These are phyloP conservation scores for Pyrgilauda ruficollis DNA, from an alignment of 2,113 vertebrate genomes.

Conservation along the genomic window DNA sequence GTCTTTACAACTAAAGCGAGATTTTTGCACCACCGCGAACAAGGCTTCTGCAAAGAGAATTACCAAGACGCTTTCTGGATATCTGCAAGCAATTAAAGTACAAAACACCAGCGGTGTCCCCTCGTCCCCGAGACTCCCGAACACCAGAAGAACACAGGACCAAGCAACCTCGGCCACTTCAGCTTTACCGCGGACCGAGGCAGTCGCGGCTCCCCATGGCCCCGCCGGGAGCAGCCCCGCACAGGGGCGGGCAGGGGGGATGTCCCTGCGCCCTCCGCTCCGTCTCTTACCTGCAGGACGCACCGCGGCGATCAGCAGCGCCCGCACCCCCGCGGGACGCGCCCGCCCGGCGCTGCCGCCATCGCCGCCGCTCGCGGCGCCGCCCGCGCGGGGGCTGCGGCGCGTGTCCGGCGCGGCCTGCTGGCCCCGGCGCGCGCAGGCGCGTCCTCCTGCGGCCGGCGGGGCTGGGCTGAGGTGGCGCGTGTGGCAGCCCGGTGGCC, in stretches of 20 bases:
- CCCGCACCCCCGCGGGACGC: accelerated
- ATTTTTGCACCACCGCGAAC: background rate
- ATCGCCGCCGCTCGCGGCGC: background rate
- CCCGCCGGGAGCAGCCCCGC: background rate
- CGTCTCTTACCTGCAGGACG: too few species aligned
- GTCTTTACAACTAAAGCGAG: background rate
- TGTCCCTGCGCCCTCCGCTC: background rate
- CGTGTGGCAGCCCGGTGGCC: accelerated
- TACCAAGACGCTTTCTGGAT: accelerated
- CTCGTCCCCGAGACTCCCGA: too few species aligned
- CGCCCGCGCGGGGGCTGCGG: too few species aligned
- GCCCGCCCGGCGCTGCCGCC: accelerated
- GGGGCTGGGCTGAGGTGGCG: accelerated
- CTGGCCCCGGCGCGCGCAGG: background rate
- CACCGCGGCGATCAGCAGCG: background rate
- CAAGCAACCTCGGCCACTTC: background rate
- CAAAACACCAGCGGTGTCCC: background rate
- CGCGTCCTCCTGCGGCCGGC: background rate
- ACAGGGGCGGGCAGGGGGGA: accelerated
- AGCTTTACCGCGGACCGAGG: accelerated
- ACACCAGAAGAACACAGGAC: background rate
- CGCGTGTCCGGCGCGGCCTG: too few species aligned
- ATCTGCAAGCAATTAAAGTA: accelerated
- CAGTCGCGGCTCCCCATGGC: background rate
- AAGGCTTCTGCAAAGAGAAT: accelerated